Conservation (phyloP, 1,140 invertebrate genomes). For the Copidosoma floridanum region DNA sequence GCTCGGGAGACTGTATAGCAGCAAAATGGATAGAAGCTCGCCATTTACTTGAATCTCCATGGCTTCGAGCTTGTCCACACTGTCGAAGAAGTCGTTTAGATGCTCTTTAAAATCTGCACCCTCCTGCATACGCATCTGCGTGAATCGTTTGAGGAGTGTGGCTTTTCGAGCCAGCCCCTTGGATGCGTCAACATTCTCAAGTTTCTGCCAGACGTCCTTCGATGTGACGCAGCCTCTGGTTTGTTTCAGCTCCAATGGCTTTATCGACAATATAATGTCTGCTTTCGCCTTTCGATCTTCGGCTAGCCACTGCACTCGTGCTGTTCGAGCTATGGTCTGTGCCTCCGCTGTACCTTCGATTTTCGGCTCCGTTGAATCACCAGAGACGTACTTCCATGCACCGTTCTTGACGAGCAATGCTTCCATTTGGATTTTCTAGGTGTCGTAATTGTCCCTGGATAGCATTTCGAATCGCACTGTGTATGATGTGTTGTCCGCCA, state of each 20-base stretch:
- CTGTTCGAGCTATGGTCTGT: too few relatives aligned
- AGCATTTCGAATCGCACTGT: constrained; percentile 8
- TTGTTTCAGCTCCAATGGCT: constrained; percentile 29
- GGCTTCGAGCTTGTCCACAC: constrained; percentile 29
- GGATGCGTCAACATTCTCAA: not conserved
- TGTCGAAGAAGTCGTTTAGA: not conserved
- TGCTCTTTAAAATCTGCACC: not conserved
- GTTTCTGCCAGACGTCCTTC: too few relatives aligned
- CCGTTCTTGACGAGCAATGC: constrained; percentile 18
- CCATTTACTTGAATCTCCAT: constrained; percentile 34
- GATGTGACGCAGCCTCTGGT: too few relatives aligned
- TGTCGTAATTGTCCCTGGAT: too few relatives aligned
- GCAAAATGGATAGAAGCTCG: constrained; percentile 37
- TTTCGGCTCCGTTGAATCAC: not conserved
- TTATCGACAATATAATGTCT: constrained; percentile 24
- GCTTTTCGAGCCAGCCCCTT: not conserved
- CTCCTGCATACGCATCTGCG: not conserved
- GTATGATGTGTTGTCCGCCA: not conserved
- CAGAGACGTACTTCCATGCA: constrained; percentile 20
- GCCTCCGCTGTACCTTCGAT: too few relatives aligned
- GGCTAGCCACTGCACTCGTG: constrained; percentile 14
- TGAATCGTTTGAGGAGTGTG: too few relatives aligned
- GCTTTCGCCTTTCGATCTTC: constrained; percentile 30
- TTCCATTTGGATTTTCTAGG: too few relatives aligned
- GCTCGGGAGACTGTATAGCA: constrained; percentile 34